phyloP scores from a whole-genome alignment of 2,888 invertebrate genomes.

The Artemia sinica region DNA sequence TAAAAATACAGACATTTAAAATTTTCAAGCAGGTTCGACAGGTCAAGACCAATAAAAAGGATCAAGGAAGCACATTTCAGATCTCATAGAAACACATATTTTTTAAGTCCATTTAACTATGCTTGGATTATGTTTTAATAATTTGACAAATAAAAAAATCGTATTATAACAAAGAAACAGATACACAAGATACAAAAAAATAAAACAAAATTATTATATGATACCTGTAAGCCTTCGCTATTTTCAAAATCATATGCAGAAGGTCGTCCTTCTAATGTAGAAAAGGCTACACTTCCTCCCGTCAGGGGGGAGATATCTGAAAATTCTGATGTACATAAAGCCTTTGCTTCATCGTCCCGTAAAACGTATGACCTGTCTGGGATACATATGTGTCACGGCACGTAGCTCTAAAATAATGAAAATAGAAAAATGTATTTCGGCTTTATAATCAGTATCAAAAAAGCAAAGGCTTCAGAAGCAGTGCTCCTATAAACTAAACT shows the following conservation, averaged over 20 bases:
- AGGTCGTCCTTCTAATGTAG: conserved; percentile 82
- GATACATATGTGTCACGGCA: conserved; percentile 76
- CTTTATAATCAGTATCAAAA: too few relatives aligned
- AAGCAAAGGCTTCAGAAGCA: too few relatives aligned
- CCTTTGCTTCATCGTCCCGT: conserved; percentile 66
- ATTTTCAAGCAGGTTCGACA: too few relatives aligned
- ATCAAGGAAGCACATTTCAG: too few relatives aligned
- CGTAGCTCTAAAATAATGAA: conserved; percentile 46
- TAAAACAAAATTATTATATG: conserved; percentile 24
- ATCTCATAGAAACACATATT: too few relatives aligned
- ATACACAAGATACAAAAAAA: neutral
- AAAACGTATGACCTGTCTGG: conserved; percentile 55
- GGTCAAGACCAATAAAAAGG: too few relatives aligned
- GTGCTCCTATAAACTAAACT: too few relatives aligned
- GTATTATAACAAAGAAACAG: conserved; percentile 14
- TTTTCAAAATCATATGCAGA: conserved; percentile 80
- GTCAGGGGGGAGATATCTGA: conserved; percentile 90
- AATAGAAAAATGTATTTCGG: too few relatives aligned
- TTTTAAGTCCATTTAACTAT: too few relatives aligned
- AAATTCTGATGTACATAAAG: conserved; percentile 94
- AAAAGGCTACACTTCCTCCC: conserved; percentile 85
- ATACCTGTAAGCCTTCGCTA: conserved; percentile 70
- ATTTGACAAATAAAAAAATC: neutral
- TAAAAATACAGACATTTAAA: too few relatives aligned
- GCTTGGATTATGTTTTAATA: too few relatives aligned